phyloP scores from a whole-genome alignment of 2,888 invertebrate species.

The Lamproptera curius region DNA sequence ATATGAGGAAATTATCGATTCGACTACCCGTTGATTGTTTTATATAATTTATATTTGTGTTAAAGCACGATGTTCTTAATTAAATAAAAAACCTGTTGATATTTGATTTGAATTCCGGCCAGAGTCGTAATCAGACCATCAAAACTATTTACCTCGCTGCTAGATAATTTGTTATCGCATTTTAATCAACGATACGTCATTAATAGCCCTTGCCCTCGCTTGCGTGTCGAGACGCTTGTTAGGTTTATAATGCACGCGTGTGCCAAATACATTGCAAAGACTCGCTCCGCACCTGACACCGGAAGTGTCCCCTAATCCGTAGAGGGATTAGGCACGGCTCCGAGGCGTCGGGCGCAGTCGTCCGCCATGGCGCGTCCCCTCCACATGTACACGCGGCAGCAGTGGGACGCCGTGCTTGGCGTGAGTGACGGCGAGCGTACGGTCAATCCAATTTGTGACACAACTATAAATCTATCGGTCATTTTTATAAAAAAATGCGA shows the following conservation, averaged over 20 bases:
- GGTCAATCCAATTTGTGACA: no score
- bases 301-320: not conserved
- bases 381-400: conserved; percentile 56
- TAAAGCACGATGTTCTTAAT: no score
- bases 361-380: conserved; percentile 47
- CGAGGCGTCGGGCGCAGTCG: conserved; percentile 19
- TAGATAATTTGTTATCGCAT: not conserved
- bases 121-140: no score
- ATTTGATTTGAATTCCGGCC: no score
- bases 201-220: not conserved
- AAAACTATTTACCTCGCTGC: no score
- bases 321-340: not conserved
- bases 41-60: not conserved
- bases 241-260: no score
- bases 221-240: no score
- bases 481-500: no score
- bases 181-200: not conserved
- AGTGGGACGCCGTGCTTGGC: conserved; percentile 61
- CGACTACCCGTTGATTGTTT: not conserved
- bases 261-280: not conserved
- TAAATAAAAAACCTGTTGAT: no score
- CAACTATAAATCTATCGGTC: no score
- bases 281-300: no score
- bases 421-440: no score
- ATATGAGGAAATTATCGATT: not conserved